These are phyloP conservation scores for Callipepla squamata DNA, from an alignment of 2,113 vertebrate species.

Conservation along the genomic window DNA sequence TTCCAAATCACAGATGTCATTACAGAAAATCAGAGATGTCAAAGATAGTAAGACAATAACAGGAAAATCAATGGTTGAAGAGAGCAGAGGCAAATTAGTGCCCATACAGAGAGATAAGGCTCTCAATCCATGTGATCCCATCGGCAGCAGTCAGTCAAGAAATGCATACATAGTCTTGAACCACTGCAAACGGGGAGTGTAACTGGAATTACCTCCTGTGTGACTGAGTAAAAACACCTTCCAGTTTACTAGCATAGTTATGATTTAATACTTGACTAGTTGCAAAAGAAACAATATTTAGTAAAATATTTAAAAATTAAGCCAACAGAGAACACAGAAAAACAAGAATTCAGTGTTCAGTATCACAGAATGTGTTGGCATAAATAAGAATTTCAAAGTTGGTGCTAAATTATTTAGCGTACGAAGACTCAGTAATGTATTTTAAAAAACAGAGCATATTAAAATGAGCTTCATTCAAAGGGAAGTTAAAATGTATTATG, in stretches of 20 bases:
- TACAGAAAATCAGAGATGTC: background rate
- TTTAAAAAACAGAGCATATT: background rate
- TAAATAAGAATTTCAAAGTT: background rate
- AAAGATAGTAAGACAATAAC: background rate
- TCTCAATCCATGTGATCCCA: background rate
- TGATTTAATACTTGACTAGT: background rate
- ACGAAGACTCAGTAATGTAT: background rate
- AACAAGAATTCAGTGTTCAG: background rate
- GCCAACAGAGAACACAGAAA: background rate
- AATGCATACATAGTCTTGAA: background rate
- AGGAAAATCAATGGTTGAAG: background rate
- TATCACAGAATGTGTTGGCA: background rate
- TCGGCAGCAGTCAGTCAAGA: background rate
- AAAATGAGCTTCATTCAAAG: background rate
- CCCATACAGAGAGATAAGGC: background rate
- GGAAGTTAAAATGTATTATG: constrained; percentile 15
- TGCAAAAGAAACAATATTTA: background rate
- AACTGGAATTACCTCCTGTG: background rate
- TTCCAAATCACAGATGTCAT: background rate
- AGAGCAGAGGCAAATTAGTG: background rate
- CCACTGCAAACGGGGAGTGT: rapidly evolving
- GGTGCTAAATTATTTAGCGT: background rate
- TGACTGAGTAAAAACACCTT: background rate
- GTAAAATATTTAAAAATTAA: background rate
- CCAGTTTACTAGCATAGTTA: background rate